These are phyloP conservation scores for Herminia tarsipennalis DNA, from an alignment of 2,888 invertebrate species.

Conservation along the genomic window DNA sequence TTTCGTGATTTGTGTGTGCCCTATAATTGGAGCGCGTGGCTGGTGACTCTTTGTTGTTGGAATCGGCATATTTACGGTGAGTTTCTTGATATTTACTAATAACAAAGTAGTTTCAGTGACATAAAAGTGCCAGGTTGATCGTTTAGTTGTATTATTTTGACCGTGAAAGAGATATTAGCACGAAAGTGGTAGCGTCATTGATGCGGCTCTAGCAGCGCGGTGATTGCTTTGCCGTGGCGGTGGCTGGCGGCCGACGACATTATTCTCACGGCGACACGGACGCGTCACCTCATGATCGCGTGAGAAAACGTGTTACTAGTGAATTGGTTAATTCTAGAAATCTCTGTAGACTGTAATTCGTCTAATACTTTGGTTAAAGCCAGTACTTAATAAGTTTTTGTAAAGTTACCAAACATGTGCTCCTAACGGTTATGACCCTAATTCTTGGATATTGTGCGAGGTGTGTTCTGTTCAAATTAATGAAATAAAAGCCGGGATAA, in stretches of 20 bases:
- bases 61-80: slow-evolving; percentile 81
- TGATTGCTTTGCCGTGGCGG: slow-evolving; percentile 62
- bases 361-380: slow-evolving; percentile 11
- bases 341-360: slow-evolving; percentile 35
- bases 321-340: slow-evolving; percentile 68
- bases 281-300: slow-evolving; percentile 73
- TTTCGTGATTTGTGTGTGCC: slow-evolving; percentile 83
- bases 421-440: slow-evolving; percentile 43
- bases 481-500: background rate
- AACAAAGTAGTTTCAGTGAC: slow-evolving; percentile 39
- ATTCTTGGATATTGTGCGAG: slow-evolving; percentile 20
- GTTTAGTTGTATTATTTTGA: slow-evolving; percentile 31
- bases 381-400: slow-evolving; percentile 17
- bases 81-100: slow-evolving; percentile 58
- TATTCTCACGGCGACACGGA: slow-evolving; percentile 70
- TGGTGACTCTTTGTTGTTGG: slow-evolving; percentile 85
- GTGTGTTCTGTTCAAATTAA: slow-evolving; percentile 14
- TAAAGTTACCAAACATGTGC: slow-evolving; percentile 41
- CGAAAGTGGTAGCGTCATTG: slow-evolving; percentile 74
- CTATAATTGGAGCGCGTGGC: slow-evolving; percentile 85
- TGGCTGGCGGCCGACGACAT: slow-evolving; percentile 70
- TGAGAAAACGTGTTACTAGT: slow-evolving; percentile 66
- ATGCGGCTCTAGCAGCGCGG: slow-evolving; percentile 60
- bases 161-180: slow-evolving; percentile 39
- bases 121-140: slow-evolving; percentile 28